Base-by-base conservation (phyloP, 1,140 invertebrate genomes). In the Ylistrum balloti region DNA sequence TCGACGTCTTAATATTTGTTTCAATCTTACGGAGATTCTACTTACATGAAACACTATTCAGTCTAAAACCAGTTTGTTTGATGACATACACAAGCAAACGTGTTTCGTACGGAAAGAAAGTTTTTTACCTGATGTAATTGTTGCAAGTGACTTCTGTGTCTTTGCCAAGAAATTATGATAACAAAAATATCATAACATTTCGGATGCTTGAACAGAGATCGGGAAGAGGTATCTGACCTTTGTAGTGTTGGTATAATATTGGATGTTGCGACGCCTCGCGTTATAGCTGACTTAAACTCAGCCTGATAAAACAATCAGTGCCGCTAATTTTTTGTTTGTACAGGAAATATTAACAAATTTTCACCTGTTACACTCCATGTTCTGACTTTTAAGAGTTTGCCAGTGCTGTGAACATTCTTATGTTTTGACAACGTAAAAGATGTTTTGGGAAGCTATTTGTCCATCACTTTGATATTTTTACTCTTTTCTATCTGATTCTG, bases 261-360 rank as follows among this genome's bases (percentile, higher is more conserved):
- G n/a, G 56, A 74, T 74, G 56, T 74, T 74, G 11, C n/a, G 56
- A 74, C 22, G 56, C 20, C 56, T 74, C 56, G 22, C n/a, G 56
- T 74, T 74, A 74, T 74, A 74, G 56, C 3, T 28, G 56, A 74
- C 56, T 74, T n/a, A 74, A 11, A 1, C 56, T 28, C 56, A 22
- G 5, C 28, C 56, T 74, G 56, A 74, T 74, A 74, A 74, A 74
- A n/a, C 56, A 74, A 74, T 74, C 17, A 74, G 9, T 28, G 22
- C 56, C 5, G 56, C 56, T 74, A 28, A 74, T 74, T 28, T 74
- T 74, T 74, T 74, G 56, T 74, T 74, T 74, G 56, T 74, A 3
- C 56, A 28, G 56, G 56, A 74, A 74, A 74, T 74, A 74, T 74
- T 74, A 74, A 74, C 56, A 74, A 74, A 74, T 74, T 74, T 74